Evolutionary conservation across 2,113 vertebrate species (phyloP), one percentile per base, ranked within the genome.

Genomic region (Etheostoma cragini): DNA sequence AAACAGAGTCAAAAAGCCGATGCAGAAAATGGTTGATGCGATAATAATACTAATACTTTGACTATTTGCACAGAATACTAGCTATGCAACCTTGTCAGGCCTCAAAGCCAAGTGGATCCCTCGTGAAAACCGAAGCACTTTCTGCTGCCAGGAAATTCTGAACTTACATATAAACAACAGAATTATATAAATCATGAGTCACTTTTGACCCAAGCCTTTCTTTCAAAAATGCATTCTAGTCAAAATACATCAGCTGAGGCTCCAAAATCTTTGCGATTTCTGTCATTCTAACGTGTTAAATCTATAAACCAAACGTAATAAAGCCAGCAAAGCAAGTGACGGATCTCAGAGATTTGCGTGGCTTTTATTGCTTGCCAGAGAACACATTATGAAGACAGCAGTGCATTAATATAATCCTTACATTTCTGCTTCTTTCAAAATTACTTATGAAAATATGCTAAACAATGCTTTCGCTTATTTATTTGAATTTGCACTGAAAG

Each of bases 151-250:
- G 76, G 49, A 56, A 24, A 71, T 14, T 33, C 24, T 35, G 35
- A 71, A 35, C 38, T 13, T 8, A 33, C 47, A 15, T 38, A 26
- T 65, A 63, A 71, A 71, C 35, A 72, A 65, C 38, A 71, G 13
- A 26, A 58, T 42, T 58, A 50, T 57, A 42, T 47, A 64, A 76
- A 30, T 49, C 56, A 69, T 63, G 47, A 69, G 56, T 76, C 65
- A 62, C n/a, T 46, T 76, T 24, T 45, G 16, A 58, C 30, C 12
- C n/a, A 19, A 19, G 8, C 8, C 13, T 52, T 46, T 53, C 47
- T 70, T 47, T 52, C 16, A 24, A 33, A 71, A 58, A 71, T 19
- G 19, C 58, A 47, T 46, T 57, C 38, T 6, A 30, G 47, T 54
- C 33, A 72, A 53, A 61, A 33, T 16, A 33, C 5, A 11, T 57